Evolutionary conservation across 2,797 vertebrate species (phyloP).

Genomic region (Dermochelys coriacea): DNA sequence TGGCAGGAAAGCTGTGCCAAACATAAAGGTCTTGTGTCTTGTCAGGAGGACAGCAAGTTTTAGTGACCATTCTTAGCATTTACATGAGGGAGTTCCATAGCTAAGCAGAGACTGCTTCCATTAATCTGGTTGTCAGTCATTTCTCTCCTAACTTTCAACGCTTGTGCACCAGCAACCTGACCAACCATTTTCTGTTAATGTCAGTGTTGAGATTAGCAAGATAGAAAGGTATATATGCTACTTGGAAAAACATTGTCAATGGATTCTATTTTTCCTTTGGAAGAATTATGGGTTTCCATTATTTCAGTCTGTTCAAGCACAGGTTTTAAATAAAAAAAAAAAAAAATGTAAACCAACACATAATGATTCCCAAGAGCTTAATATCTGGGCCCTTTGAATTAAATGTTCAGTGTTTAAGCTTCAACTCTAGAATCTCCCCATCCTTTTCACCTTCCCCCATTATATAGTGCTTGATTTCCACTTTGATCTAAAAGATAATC

Average conservation of each 20-base stretch:
- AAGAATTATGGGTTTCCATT: background rate
- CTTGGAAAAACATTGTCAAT: background rate
- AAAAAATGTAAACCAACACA: background rate
- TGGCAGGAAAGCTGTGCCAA: background rate
- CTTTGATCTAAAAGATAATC: constrained; percentile 21
- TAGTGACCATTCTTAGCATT: background rate
- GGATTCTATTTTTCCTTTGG: too few species aligned
- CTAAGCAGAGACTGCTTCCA: background rate
- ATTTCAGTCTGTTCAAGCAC: background rate
- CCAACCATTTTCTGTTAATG: background rate
- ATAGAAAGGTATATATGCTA: background rate
- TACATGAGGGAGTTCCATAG: background rate
- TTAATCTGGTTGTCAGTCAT: background rate
- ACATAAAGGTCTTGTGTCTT: background rate
- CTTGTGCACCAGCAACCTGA: background rate
- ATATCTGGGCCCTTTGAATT: background rate
- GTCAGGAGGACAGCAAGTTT: background rate
- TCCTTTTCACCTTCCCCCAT: background rate
- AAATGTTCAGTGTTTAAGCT: background rate
- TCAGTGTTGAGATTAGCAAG: background rate
- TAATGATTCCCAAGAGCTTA: background rate
- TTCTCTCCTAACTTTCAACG: background rate
- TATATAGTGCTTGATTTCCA: background rate
- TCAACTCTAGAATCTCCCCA: background rate
- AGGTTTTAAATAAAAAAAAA: background rate